Evolutionary conservation across 1,140 invertebrate species (phyloP).

Genomic region (Drosophila elegans): DNA sequence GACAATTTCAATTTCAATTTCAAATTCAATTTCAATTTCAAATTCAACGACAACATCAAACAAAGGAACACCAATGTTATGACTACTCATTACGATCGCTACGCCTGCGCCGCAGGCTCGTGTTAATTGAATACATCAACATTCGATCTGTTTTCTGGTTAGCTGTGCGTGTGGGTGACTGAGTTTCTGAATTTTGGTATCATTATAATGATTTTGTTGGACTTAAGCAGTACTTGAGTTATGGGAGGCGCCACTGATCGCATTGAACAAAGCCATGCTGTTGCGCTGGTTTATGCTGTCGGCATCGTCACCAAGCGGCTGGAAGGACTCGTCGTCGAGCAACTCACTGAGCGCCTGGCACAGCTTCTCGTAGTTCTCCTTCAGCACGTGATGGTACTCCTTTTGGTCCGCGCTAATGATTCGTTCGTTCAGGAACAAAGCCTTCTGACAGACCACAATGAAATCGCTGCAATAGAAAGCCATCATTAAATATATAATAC

Average conservation of each 20-base stretch:
- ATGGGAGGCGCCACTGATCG: constrained; percentile 88
- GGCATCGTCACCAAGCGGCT: constrained; percentile 76
- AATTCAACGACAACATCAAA: constrained; percentile 59
- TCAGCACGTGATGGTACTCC: constrained; percentile 94
- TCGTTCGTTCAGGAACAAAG: constrained; percentile 93
- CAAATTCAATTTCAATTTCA: constrained; percentile 38
- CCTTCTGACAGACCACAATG: constrained; percentile 93
- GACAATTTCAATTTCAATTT: constrained; percentile 52
- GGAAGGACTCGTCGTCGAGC: constrained; percentile 87
- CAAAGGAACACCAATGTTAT: constrained; percentile 64
- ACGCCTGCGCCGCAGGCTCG: constrained; percentile 24
- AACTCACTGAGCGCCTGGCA: constrained; percentile 90
- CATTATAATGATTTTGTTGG: constrained; percentile 31
- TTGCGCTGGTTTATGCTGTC: constrained; percentile 86
- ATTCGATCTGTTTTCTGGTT: constrained; percentile 43
- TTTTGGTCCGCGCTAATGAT: constrained; percentile 94
- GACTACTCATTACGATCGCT: constrained; percentile 17
- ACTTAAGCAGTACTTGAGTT: constrained; percentile 88
- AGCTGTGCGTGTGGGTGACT: constrained; percentile 48
- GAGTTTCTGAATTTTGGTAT: constrained; percentile 34
- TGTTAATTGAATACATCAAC: constrained; percentile 32
- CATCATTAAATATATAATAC: background rate
- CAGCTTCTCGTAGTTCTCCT: constrained; percentile 94
- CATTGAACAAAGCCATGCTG: constrained; percentile 89
- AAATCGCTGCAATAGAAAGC: constrained; percentile 90